These are phyloP conservation scores for Uropetala carovei DNA, from an alignment of 2,888 invertebrate species.

Conservation along the genomic window DNA sequence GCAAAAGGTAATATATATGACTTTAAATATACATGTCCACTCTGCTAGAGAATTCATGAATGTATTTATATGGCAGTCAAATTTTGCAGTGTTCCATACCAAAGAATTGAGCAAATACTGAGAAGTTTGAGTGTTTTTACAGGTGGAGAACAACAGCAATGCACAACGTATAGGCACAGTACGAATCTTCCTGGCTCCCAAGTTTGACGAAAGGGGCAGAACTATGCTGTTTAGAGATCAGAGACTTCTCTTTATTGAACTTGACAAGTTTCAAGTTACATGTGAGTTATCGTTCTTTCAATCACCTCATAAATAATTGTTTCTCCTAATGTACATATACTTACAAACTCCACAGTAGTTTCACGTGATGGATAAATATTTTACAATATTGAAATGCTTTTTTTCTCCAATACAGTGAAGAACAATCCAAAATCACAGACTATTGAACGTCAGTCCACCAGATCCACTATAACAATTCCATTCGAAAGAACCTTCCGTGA, in stretches of 20 bases:
- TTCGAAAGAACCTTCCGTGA: slow-evolving; percentile 89
- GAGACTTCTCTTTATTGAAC: slow-evolving; percentile 82
- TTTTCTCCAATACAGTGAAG: slow-evolving; percentile 77
- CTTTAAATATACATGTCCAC: no score
- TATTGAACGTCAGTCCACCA: slow-evolving; percentile 81
- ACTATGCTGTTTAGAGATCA: slow-evolving; percentile 81
- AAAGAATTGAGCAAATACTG: background rate
- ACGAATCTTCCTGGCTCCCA: slow-evolving; percentile 84
- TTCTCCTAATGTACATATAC: no score
- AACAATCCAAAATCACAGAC: slow-evolving; percentile 76
- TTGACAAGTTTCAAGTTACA: slow-evolving; percentile 83
- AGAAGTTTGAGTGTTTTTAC: background rate
- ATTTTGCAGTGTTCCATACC: background rate
- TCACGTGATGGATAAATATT: background rate
- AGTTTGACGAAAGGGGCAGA: slow-evolving; percentile 81
- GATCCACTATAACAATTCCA: slow-evolving; percentile 89
- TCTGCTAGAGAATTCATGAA: no score
- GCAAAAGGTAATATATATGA: no score
- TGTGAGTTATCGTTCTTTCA: slow-evolving; percentile 76
- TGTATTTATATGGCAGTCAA: no score
- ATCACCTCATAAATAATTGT: no score
- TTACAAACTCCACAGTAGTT: no score
- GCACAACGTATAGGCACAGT: slow-evolving; percentile 79
- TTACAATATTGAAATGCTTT: background rate
- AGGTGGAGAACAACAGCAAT: slow-evolving; percentile 72